Conservation (phyloP, 2,797 vertebrate genomes). For the Chaetodon trifasciatus region DNA sequence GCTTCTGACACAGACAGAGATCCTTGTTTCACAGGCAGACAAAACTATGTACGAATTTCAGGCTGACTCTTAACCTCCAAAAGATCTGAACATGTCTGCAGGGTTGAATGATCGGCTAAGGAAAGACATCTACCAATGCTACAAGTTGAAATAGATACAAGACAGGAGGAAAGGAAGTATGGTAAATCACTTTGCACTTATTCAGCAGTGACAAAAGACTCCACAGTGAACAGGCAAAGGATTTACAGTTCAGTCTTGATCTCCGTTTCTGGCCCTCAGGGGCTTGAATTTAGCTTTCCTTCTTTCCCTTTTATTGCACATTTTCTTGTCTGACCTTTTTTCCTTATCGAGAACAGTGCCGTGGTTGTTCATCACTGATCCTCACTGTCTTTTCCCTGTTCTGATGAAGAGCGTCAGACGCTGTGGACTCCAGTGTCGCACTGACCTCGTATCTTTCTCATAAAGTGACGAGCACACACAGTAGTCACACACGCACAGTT, state of each 20-base stretch:
- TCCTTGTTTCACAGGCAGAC: slow-evolving; percentile 25
- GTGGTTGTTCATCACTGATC: slow-evolving; percentile 43
- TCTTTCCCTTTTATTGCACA: slow-evolving; percentile 44
- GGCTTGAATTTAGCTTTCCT: slow-evolving; percentile 38
- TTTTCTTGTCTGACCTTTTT: slow-evolving; percentile 70
- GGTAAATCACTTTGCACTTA: slow-evolving; percentile 41
- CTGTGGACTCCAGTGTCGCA: slow-evolving; percentile 37
- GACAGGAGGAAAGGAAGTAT: slow-evolving; percentile 17
- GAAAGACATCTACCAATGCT: slow-evolving; percentile 22
- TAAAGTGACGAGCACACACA: slow-evolving; percentile 6
- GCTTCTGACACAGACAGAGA: slow-evolving; percentile 30
- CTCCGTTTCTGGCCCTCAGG: slow-evolving; percentile 33
- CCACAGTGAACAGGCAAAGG: slow-evolving; percentile 4
- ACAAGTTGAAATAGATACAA: slow-evolving; percentile 12
- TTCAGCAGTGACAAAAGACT: slow-evolving; percentile 42
- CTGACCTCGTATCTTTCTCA: slow-evolving; percentile 42
- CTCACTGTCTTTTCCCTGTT: slow-evolving; percentile 16
- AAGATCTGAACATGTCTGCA: neutral
- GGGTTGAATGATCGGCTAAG: slow-evolving; percentile 15
- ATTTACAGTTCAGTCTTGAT: slow-evolving; percentile 53
- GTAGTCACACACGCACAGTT: neutral
- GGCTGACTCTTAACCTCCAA: slow-evolving; percentile 14
- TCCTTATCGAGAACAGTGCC: slow-evolving; percentile 45
- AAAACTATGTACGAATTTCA: slow-evolving; percentile 12
- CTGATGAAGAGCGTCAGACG: slow-evolving; percentile 29